phyloP scores from a whole-genome alignment of 2,797 vertebrate species.

The Tapirus indicus region DNA sequence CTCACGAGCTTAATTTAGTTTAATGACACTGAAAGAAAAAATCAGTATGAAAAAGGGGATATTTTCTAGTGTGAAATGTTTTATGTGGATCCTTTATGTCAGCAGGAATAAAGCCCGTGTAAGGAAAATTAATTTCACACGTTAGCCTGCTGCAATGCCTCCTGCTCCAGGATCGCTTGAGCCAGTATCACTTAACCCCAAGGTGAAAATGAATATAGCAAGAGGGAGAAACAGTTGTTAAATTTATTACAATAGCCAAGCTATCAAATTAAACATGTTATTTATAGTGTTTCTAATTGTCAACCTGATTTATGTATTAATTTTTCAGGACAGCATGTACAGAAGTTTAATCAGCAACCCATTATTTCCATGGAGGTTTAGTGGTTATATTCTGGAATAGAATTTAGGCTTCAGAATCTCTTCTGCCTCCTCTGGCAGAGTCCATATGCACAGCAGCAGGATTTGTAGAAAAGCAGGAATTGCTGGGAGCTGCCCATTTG shows the following conservation, averaged over 20 bases:
- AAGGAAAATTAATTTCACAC: slow-evolving; percentile 79
- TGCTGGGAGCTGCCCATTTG: background rate
- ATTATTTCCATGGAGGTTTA: slow-evolving; percentile 36
- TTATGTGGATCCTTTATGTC: slow-evolving; percentile 46
- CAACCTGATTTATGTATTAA: slow-evolving; percentile 72
- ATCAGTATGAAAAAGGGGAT: background rate
- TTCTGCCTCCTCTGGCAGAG: background rate
- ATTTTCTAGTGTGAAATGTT: slow-evolving; percentile 56
- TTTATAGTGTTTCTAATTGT: slow-evolving; percentile 76
- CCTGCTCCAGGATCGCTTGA: slow-evolving; percentile 34
- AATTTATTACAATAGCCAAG: slow-evolving; percentile 65
- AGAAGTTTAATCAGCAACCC: slow-evolving; percentile 68
- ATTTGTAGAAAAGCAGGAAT: background rate
- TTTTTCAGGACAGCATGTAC: slow-evolving; percentile 58
- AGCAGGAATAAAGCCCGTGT: slow-evolving; percentile 55
- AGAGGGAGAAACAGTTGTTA: slow-evolving; percentile 65
- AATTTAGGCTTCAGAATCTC: background rate
- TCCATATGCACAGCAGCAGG: background rate
- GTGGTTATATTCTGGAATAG: background rate
- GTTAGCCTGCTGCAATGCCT: slow-evolving; percentile 52
- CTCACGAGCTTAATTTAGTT: slow-evolving; percentile 13
- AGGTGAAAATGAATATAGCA: slow-evolving; percentile 76
- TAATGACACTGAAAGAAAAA: background rate
- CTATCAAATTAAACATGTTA: slow-evolving; percentile 76
- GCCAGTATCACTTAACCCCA: slow-evolving; percentile 73